Percentiles rank a stretch among this genome's conserved stretches.
Conservation (phyloP, 2,113 vertebrate genomes). For the Leptobrachium leishanense region DNA sequence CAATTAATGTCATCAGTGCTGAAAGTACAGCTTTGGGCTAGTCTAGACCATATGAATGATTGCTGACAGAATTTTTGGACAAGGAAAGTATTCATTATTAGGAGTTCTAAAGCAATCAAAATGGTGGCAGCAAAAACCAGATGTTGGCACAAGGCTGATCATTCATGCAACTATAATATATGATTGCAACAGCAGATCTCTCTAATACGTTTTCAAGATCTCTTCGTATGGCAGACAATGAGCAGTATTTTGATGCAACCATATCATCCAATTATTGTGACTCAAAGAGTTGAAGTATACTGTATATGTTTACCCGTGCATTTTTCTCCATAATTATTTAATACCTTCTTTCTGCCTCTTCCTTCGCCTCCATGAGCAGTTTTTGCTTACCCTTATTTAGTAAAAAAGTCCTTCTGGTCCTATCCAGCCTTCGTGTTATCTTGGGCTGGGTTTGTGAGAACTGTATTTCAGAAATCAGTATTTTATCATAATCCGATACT, state of each 20-base stretch:
- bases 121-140: constrained; percentile 29
- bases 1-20: background rate
- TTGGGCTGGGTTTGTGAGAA: too few species aligned
- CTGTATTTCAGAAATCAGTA: too few species aligned
- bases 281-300: background rate
- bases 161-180: background rate
- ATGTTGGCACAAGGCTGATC: constrained; percentile 26
- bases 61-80: background rate
- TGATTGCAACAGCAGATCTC: constrained; percentile 11
- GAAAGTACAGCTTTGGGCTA: background rate
- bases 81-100: background rate
- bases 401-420: too few species aligned
- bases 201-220: background rate
- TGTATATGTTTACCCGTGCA: too few species aligned
- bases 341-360: too few species aligned
- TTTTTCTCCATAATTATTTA: too few species aligned
- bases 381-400: too few species aligned
- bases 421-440: too few species aligned
- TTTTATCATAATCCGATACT: too few species aligned
- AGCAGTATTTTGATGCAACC: background rate
- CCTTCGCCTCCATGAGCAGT: too few species aligned
- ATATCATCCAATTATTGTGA: background rate
- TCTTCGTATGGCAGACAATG: background rate
- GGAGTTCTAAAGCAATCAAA: constrained; percentile 13
- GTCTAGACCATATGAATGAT: background rate